Base-by-base conservation (phyloP, 2,888 invertebrate genomes). In the Meteorus colon region DNA sequence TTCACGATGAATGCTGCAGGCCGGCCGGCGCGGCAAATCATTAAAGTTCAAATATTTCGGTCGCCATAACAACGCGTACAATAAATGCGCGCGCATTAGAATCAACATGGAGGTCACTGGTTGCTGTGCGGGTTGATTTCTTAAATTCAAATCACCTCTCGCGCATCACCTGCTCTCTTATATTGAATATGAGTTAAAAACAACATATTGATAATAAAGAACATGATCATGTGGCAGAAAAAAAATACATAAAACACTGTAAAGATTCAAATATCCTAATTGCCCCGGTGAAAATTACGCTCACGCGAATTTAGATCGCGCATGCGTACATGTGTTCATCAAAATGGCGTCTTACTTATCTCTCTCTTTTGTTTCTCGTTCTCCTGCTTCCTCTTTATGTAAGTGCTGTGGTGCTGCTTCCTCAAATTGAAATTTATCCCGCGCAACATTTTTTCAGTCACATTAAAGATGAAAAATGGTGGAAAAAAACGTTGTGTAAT, bases 311-410 rank as follows among this genome's bases (percentile, higher is more conserved):
- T 4, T 10, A 31, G 41, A 62, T 29, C 24, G 76, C 77, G 77
- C 80, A 71, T 76, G 78, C 78, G 74, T 19, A 24, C 70, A 72
- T 68, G 45, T 24, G 73, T 5, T 41, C 2, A 41, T 41, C 0
- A 12, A 41, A 41, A 41, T 41, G 41, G 41, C 41, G 41, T 2
- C 41, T 41, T 41, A 2, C 12, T 12, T 10, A 34, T 34, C 34
- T 34, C 34, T 34, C 34, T 34, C 34, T 6, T 6, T 34, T 34
- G 1, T 34, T 8, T 6, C 8, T 34, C 34, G 34, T 34, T 41
- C 41, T 12, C 12, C 8, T 10, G 2, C 41, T 12, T 12, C 8
- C 12, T 12, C 41, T 12, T 10, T 41, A 0, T 41, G 41, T 41
- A 8, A 34, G 41, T 41, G 41, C 41, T 41, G 12, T 41, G 2